Base-by-base conservation (phyloP, 1,140 invertebrate genomes). In the Copidosoma floridanum region DNA sequence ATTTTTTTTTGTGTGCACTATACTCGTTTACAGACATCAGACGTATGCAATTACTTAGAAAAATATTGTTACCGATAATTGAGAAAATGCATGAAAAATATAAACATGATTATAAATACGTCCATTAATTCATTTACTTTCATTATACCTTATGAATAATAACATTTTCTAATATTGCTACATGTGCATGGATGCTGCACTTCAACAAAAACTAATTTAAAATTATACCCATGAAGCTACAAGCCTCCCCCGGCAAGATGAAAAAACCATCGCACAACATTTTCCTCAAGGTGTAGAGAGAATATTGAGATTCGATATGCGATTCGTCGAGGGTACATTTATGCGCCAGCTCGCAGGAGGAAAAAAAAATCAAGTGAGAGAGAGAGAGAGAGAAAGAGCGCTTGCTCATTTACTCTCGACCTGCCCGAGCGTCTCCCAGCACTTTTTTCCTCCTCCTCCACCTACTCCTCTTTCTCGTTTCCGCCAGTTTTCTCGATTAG, bases 401-500 rank as follows among this genome's bases (percentile, higher is more conserved):
- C 65, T 63, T 61, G 56, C 57, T 65, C 63, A 32, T 32, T 32
- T 32, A 32, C 29, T 32, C 29, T 32, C 29, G 29, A 32, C 6
- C 12, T 12, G 6, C 29, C 6, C 6, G 29, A 6, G 29, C 29
- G 29, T 32, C 29, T 32, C 29, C 23, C 38, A 12, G 24, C 32
- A 35, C 29, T 35, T 23, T 20, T 8, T 12, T 38, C 41, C 23
- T 53, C n/a, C 23, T 7, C 16, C 23, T 48, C 46, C 46, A 37
- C n/a, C 21, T 32, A 29, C 48, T 27, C 32, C 37, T 47, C 41
- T 44, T 32, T 35, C 47, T 35, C 32, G 16, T 16, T 47, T 21
- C 7, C 59, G 10, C 57, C 66, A 69, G 67, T 70, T 77, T 66
- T 73, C 67, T 74, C 77, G 77, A 79, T 81, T 80, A 79, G 76